Conservation (phyloP, 2,113 vertebrate genomes). For the Peromyscus polionotus region DNA sequence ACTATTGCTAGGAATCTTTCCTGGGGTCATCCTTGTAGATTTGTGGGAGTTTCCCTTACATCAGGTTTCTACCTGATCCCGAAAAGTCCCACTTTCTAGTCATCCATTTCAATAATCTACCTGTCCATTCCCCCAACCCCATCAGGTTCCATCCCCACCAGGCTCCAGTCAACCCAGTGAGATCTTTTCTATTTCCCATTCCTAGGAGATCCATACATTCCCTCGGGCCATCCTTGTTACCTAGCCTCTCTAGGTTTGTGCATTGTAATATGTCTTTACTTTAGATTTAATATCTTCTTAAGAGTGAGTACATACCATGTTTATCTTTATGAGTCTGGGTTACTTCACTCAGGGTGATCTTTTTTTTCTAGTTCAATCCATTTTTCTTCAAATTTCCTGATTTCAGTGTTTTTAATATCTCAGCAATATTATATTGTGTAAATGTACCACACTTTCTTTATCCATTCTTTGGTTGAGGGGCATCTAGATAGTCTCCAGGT, state of each 20-base stretch:
- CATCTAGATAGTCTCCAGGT: not conserved
- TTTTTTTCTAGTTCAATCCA: not conserved
- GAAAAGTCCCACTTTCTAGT: not conserved
- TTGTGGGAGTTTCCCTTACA: not conserved
- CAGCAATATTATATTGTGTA: not conserved
- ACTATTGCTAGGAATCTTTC: not conserved
- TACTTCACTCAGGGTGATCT: not conserved
- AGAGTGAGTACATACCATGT: not conserved
- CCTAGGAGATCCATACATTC: not conserved
- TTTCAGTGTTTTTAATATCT: not conserved
- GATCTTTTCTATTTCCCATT: not conserved
- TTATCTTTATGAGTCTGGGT: not conserved
- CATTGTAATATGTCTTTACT: not conserved
- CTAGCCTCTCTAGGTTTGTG: not conserved
- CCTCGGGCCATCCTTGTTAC: not conserved
- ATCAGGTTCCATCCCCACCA: not conserved
- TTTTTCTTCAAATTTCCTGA: not conserved
- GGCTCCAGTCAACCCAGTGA: too few relatives aligned
- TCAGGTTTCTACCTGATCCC: not conserved
- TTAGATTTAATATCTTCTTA: not conserved
- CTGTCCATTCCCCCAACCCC: not conserved
- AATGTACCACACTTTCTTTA: not conserved
- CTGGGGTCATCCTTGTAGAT: not conserved
- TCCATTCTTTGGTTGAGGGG: not conserved
- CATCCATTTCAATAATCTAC: not conserved